Evolutionary conservation across 2,797 vertebrate species (phyloP).

Genomic region (Morelia viridis): DNA sequence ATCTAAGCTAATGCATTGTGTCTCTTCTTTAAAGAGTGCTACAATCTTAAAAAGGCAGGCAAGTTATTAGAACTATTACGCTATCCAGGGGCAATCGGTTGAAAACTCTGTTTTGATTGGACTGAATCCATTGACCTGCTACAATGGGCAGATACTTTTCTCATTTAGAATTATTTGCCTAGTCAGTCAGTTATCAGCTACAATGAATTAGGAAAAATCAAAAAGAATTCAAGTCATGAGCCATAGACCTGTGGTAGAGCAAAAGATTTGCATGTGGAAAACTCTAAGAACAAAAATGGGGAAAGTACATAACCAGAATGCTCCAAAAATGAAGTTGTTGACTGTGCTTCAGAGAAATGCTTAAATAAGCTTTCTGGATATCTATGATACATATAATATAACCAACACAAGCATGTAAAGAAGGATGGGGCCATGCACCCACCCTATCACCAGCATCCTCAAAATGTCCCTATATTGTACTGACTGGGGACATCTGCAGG

Average conservation of each 20-base stretch:
- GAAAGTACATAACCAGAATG: background rate
- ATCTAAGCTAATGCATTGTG: background rate
- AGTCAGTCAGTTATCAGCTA: background rate
- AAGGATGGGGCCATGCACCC: background rate
- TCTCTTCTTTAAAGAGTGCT: background rate
- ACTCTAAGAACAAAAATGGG: background rate
- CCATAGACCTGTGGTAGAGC: background rate
- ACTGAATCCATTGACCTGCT: background rate
- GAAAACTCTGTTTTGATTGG: background rate
- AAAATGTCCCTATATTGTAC: too few relatives aligned
- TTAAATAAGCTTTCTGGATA: background rate
- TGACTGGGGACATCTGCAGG: background rate
- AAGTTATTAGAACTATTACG: background rate
- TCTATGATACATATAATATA: background rate
- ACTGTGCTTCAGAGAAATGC: background rate
- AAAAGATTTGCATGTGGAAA: background rate
- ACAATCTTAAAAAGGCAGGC: background rate
- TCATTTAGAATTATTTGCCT: background rate
- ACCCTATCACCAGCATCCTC: too few relatives aligned
- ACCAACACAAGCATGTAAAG: background rate
- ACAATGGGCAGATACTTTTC: background rate
- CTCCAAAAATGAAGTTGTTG: background rate
- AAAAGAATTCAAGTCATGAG: background rate
- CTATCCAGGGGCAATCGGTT: background rate
- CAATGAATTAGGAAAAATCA: background rate